phyloP scores from a whole-genome alignment of 1,140 invertebrate species.

The Zaprionus nigranus region DNA sequence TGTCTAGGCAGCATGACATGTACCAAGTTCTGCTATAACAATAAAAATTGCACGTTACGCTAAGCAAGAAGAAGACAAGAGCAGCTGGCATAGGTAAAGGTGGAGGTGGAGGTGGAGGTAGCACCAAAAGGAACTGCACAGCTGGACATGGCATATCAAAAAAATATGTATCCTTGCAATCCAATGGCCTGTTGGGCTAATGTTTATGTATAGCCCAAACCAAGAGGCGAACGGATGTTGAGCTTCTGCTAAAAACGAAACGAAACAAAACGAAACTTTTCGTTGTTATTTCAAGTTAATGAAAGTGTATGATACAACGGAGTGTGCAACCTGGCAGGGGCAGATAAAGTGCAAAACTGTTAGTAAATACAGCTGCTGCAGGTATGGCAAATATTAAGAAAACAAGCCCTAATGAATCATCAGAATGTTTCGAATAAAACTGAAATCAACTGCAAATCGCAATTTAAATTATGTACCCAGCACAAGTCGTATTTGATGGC shows the following conservation, averaged over 20 bases:
- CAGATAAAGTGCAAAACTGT: slow-evolving; percentile 2
- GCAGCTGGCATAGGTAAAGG: not conserved
- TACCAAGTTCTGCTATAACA: slow-evolving; percentile 63
- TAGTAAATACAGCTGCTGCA: slow-evolving; percentile 1
- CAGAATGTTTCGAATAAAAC: not conserved
- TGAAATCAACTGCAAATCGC: not conserved
- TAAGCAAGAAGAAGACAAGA: slow-evolving; percentile 21
- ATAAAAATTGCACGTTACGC: slow-evolving; percentile 77
- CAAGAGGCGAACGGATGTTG: not conserved
- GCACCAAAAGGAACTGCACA: slow-evolving; percentile 44
- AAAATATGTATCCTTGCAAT: slow-evolving; percentile 58
- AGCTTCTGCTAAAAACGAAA: slow-evolving; percentile 20
- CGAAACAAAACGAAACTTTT: slow-evolving; percentile 53
- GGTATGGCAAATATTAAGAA: not conserved
- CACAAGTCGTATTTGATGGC: not conserved
- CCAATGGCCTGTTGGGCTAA: slow-evolving; percentile 37
- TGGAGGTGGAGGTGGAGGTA: not conserved
- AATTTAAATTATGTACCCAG: not conserved
- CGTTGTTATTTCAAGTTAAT: slow-evolving; percentile 76
- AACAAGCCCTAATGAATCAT: not conserved
- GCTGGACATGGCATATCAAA: slow-evolving; percentile 75
- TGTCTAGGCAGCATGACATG: slow-evolving; percentile 65
- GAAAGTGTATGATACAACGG: slow-evolving; percentile 65
- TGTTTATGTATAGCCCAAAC: slow-evolving; percentile 66
- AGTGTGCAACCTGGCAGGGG: not conserved